Evolutionary conservation across 2,797 vertebrate species (phyloP), one percentile per base, ranked within the genome.

Genomic region (Coracias cyanogaster): DNA sequence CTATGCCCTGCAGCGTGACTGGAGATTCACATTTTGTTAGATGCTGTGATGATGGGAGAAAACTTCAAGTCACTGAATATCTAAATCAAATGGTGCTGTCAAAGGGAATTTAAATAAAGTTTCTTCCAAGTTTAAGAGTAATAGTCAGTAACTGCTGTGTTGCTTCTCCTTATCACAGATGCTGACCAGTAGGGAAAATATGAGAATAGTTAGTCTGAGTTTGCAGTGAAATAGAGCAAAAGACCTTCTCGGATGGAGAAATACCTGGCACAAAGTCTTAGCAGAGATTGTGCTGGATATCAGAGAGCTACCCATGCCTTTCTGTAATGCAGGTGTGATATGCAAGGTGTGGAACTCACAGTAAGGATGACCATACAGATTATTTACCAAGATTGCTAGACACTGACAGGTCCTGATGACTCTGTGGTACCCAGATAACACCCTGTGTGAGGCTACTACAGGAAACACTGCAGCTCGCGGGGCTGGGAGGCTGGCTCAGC

Each of bases 11-110:
- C 49, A 79, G 90, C n/a, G 0, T 45, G 51, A 51, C 55, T 69
- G 33, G 43, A 62, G 73, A 69, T 31, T 86, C 65, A 72, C 73
- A 25, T 76, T 73, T 66, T 71, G 52, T 92, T 67, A 82, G 67
- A 57, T 3, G 26, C 48, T 67, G 60, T 10, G 17, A 46, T 26
- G 45, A 82, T 31, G 28, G 35, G 31, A 82, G 80, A 94, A 95
- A 95, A 90, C 55, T 33, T 83, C 41, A 86, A 72, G 79, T 94
- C 94, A 88, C 41, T 26, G n/a, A 89, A 65, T 54, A 96, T 94
- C 79, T 94, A 85, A 87, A 91, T 91, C 95, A 94, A 94, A 80
- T 10, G 37, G 33, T 57, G 33, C 57, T 82, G 82, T 90, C 93
- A 90, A 70, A 89, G 24, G 10, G 16, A 90, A 90, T 90, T 89